Evolutionary conservation across 2,888 invertebrate species (phyloP).

Genomic region (Iphiclides podalirius): DNA sequence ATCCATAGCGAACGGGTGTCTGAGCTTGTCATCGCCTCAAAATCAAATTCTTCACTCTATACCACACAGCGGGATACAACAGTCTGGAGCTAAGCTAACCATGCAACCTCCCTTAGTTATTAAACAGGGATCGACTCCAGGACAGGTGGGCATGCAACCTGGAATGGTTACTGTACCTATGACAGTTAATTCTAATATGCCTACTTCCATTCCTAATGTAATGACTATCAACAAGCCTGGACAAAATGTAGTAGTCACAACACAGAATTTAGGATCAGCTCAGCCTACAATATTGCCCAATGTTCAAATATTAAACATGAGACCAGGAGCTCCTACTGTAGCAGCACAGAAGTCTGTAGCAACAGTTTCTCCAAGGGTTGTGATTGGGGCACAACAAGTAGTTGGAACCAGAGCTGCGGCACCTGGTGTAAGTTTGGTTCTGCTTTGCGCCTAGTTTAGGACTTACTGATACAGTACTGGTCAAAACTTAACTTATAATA

Average conservation of each 20-base stretch:
- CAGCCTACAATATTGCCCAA: slow-evolving; percentile 85
- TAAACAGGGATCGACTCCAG: slow-evolving; percentile 60
- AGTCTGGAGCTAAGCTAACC: slow-evolving; percentile 47
- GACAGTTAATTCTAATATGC: slow-evolving; percentile 81
- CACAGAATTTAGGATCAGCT: slow-evolving; percentile 81
- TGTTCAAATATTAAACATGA: slow-evolving; percentile 92
- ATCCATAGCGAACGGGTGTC: slow-evolving; percentile 85
- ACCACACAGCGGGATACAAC: slow-evolving; percentile 60
- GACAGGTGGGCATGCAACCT: slow-evolving; percentile 68
- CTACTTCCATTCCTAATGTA: slow-evolving; percentile 81
- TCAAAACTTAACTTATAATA: neutral
- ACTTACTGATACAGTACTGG: neutral
- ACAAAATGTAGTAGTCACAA: slow-evolving; percentile 74
- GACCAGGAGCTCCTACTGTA: slow-evolving; percentile 84
- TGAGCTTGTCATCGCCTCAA: slow-evolving; percentile 79
- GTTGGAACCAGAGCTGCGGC: slow-evolving; percentile 89
- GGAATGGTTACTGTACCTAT: slow-evolving; percentile 83
- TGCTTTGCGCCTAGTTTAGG: neutral
- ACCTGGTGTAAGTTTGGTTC: slow-evolving; percentile 83
- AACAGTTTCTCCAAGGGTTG: slow-evolving; percentile 89
- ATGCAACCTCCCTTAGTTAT: slow-evolving; percentile 73
- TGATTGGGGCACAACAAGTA: slow-evolving; percentile 90
- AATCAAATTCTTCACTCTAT: slow-evolving; percentile 76
- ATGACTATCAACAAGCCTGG: slow-evolving; percentile 83
- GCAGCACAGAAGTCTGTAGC: slow-evolving; percentile 88